Evolutionary conservation across 2,797 vertebrate species (phyloP).

Genomic region (Pipistrellus pipistrellus): DNA sequence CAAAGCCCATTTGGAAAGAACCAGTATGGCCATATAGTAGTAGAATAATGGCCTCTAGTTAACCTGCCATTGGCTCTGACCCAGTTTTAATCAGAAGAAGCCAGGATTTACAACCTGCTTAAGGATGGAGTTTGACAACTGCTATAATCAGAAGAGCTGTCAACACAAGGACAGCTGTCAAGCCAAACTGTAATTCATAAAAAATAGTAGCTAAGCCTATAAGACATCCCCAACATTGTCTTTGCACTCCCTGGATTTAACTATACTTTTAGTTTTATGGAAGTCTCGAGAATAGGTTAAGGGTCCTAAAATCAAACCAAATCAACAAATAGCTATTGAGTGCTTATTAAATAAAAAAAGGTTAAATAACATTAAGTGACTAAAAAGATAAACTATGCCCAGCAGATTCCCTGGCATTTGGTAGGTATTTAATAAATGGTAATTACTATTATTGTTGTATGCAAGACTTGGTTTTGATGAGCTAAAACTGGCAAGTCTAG

Average conservation of each 20-base stretch:
- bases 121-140: slow-evolving; percentile 87
- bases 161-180: slow-evolving; percentile 91
- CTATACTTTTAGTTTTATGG: slow-evolving; percentile 73
- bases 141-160: slow-evolving; percentile 90
- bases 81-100: slow-evolving; percentile 86
- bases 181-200: slow-evolving; percentile 84
- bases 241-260: slow-evolving; percentile 75
- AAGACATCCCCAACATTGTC: slow-evolving; percentile 78
- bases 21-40: slow-evolving; percentile 53
- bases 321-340: slow-evolving; percentile 41
- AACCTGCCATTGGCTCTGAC: slow-evolving; percentile 87
- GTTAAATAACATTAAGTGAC: slow-evolving; percentile 62
- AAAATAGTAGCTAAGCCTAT: slow-evolving; percentile 85
- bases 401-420: slow-evolving; percentile 20
- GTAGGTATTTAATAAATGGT: slow-evolving; percentile 60
- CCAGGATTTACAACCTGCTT: slow-evolving; percentile 88
- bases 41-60: slow-evolving; percentile 85
- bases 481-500: slow-evolving; percentile 56
- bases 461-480: slow-evolving; percentile 24
- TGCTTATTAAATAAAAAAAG: slow-evolving; percentile 61
- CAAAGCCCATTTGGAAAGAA: slow-evolving; percentile 63
- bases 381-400: slow-evolving; percentile 53
- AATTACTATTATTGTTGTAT: slow-evolving; percentile 52
- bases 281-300: slow-evolving; percentile 63
- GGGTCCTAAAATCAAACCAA: slow-evolving; percentile 66